Conservation (phyloP, 2,888 invertebrate species). For the Ptychoptera contaminata region DNA sequence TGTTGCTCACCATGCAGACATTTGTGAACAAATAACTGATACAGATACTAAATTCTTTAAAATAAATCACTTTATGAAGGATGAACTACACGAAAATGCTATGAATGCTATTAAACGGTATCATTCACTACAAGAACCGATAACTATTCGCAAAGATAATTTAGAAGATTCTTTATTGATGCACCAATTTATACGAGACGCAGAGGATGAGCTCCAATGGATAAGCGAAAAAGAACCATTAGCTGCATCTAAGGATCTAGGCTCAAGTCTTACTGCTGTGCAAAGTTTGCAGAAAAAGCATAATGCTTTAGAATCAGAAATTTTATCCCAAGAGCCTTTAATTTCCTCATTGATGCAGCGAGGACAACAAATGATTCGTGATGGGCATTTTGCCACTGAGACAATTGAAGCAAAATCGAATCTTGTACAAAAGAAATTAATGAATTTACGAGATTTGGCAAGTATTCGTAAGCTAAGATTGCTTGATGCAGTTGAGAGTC, state of each 20-base stretch:
- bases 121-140: conserved; percentile 71
- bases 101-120: conserved; percentile 51
- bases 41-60: conserved; percentile 64
- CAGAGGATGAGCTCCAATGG: conserved; percentile 89
- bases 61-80: conserved; percentile 75
- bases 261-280: conserved; percentile 50
- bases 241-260: conserved; percentile 55
- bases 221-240: conserved; percentile 58
- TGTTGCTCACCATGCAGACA: conserved; percentile 66
- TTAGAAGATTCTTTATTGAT: conserved; percentile 76
- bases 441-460: conserved; percentile 54
- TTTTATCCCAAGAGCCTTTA: conserved; percentile 70
- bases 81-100: conserved; percentile 65
- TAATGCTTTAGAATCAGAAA: conserved; percentile 76
- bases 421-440: conserved; percentile 51
- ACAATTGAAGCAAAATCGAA: conserved; percentile 33
- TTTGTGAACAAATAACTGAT: conserved; percentile 63
- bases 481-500: conserved; percentile 67
- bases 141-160: conserved; percentile 81
- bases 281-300: conserved; percentile 90
- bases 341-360: conserved; percentile 56
- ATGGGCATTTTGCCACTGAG: conserved; percentile 70
- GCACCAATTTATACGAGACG: conserved; percentile 81
- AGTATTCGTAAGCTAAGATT: conserved; percentile 54
- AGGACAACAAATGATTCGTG: conserved; percentile 62